phyloP scores from a whole-genome alignment of 2,888 invertebrate genomes.

The Epistrophella euchroma region DNA sequence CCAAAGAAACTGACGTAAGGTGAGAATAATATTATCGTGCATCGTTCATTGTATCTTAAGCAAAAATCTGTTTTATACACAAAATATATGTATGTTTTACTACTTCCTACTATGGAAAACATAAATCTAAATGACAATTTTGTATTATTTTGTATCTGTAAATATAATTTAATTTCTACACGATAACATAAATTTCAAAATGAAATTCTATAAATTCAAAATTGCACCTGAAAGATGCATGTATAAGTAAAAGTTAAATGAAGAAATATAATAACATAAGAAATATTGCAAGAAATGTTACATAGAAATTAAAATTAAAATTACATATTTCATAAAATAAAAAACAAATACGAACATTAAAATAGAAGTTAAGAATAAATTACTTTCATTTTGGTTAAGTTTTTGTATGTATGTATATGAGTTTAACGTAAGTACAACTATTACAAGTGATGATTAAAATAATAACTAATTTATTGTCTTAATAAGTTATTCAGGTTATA shows the following conservation, averaged over 20 bases:
- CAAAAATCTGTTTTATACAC: constrained; percentile 60
- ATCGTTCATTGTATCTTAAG: constrained; percentile 53
- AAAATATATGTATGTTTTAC: constrained; percentile 55
- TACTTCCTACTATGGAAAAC: constrained; percentile 46
- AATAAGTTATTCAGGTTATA: neutral
- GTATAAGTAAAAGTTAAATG: constrained; percentile 12
- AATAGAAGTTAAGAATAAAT: neutral
- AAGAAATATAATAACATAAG: neutral
- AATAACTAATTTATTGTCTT: neutral
- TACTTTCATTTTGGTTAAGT: neutral
- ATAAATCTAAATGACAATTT: constrained; percentile 31
- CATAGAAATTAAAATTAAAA: neutral
- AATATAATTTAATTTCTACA: constrained; percentile 53
- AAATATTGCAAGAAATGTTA: constrained; percentile 18
- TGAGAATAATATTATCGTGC: constrained; percentile 47
- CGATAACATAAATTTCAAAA: constrained; percentile 20
- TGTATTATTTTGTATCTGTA: constrained; percentile 46
- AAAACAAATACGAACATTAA: neutral
- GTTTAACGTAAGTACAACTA: neutral
- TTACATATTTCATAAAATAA: constrained; percentile 7
- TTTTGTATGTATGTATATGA: neutral
- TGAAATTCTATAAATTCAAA: constrained; percentile 29
- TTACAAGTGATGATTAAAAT: neutral
- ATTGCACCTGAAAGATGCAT: constrained; percentile 24
- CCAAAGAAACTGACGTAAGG: constrained; percentile 62